phyloP scores from a whole-genome alignment of 2,113 vertebrate species.

The Misgurnus anguillicaudatus region DNA sequence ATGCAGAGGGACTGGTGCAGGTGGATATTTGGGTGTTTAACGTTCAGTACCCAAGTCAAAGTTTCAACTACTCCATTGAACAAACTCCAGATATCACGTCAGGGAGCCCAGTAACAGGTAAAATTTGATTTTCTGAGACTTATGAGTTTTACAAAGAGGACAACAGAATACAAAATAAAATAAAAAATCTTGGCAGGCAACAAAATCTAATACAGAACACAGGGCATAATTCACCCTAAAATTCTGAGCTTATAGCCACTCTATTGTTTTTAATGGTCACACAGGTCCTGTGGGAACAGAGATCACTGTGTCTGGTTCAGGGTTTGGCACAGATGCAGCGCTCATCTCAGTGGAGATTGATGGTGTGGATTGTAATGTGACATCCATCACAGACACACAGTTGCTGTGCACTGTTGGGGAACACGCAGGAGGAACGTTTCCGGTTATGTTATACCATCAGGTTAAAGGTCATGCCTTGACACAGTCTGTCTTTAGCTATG shows the following conservation, averaged over 20 bases:
- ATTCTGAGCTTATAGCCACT: too few relatives aligned
- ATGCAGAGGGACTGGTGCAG: slow-evolving; percentile 49
- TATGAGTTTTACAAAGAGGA: too few relatives aligned
- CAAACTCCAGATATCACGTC: slow-evolving; percentile 74
- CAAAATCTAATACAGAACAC: too few relatives aligned
- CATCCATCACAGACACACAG: slow-evolving; percentile 61
- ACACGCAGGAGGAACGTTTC: slow-evolving; percentile 76
- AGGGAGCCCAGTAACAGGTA: slow-evolving; percentile 76
- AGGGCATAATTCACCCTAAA: too few relatives aligned
- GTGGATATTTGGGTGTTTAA: slow-evolving; percentile 70
- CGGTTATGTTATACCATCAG: slow-evolving; percentile 70
- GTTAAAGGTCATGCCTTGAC: slow-evolving; percentile 75
- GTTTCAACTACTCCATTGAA: slow-evolving; percentile 73
- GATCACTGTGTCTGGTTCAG: slow-evolving; percentile 75
- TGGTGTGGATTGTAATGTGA: slow-evolving; percentile 66
- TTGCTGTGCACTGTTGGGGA: slow-evolving; percentile 70
- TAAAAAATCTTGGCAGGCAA: too few relatives aligned
- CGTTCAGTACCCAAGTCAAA: slow-evolving; percentile 70
- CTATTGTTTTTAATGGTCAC: neutral
- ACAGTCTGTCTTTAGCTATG: slow-evolving; percentile 69
- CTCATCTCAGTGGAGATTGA: slow-evolving; percentile 69
- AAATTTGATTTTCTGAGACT: neutral
- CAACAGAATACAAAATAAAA: too few relatives aligned
- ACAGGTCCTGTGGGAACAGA: slow-evolving; percentile 74
- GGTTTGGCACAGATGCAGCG: slow-evolving; percentile 69